These are phyloP conservation scores for Pyxicephalus adspersus DNA, from an alignment of 2,113 vertebrate genomes.

Conservation along the genomic window DNA sequence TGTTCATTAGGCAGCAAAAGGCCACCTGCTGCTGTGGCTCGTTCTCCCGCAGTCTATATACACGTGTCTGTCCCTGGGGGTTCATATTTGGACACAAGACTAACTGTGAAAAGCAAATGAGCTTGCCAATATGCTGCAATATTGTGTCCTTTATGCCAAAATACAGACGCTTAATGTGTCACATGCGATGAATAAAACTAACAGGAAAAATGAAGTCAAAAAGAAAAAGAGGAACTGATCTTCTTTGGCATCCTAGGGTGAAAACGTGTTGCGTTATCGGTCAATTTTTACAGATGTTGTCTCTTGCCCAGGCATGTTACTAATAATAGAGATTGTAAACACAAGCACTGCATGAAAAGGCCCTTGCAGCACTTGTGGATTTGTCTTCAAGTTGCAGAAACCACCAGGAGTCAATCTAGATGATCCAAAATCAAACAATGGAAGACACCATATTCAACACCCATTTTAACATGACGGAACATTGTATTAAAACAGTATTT, in stretches of 20 bases:
- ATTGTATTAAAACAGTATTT: too few species aligned
- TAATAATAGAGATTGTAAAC: slow-evolving; percentile 60
- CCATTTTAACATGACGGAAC: too few species aligned
- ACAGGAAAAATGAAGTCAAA: slow-evolving; percentile 77
- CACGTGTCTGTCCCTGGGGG: slow-evolving; percentile 93
- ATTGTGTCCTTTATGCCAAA: slow-evolving; percentile 95
- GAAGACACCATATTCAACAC: too few species aligned
- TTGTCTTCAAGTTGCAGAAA: too few species aligned
- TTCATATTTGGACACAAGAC: slow-evolving; percentile 89
- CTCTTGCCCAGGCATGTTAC: slow-evolving; percentile 73
- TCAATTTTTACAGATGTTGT: slow-evolving; percentile 74
- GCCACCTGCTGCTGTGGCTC: slow-evolving; percentile 98
- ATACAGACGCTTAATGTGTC: slow-evolving; percentile 95
- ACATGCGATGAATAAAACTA: slow-evolving; percentile 91
- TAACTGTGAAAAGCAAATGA: slow-evolving; percentile 96
- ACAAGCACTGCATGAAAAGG: too few species aligned
- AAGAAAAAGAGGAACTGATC: slow-evolving; percentile 75
- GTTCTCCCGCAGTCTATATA: slow-evolving; percentile 86
- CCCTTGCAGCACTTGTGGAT: too few species aligned
- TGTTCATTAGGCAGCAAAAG: slow-evolving; percentile 99
- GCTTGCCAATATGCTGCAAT: slow-evolving; percentile 98
- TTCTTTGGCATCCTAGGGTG: slow-evolving; percentile 68
- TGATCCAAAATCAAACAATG: too few species aligned
- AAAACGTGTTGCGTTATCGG: slow-evolving; percentile 61
- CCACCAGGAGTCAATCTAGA: too few species aligned